Evolutionary conservation across 2,113 vertebrate species (phyloP), one percentile per base, ranked within the genome.

Genomic region (Perca schrenkii): DNA sequence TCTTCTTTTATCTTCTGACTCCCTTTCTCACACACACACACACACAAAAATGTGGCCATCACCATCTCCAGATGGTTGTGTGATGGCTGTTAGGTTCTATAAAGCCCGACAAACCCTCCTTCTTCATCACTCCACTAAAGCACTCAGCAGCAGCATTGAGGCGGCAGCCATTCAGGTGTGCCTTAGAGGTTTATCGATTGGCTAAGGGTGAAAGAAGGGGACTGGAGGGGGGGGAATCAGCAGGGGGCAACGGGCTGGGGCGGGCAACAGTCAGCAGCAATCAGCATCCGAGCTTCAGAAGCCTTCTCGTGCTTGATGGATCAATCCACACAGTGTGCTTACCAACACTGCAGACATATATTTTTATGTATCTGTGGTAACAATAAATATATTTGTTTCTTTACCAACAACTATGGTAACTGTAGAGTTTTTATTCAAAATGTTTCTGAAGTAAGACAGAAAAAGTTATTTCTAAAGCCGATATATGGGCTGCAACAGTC

Each of bases 101-200:
- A 77, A 85, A 74, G 67, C 63, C 80, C 40, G 70, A 75, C 76
- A 79, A 74, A 77, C 54, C 6, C 34, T 34, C 36, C 54, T 80
- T n/a, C 69, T 87, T 80, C 83, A 88, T 89, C 83, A 76, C 74
- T 76, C 66, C 73, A 71, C 66, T 65, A 64, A 78, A 34, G 79
- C 82, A 82, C 58, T 82, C 66, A 77, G 75, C 53, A 3, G 76
- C 46, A 61, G 78, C 65, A 74, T 13, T 28, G 70, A 64, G 56
- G 43, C 25, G 10, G 78, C 70, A 79, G 54, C 66, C 83, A 71
- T 75, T 88, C 90, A 88, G 88, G 84, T 87, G 82, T 77, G 78
- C 67, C 73, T 70, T 31, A 17, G 67, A 83, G 82, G n/a, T 83
- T 81, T 90, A 93, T 93, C 31, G 89, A 94, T 88, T 67, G 57